Evolutionary conservation across 1,140 invertebrate species (phyloP).

Genomic region (Rhyacophila brunnea): DNA sequence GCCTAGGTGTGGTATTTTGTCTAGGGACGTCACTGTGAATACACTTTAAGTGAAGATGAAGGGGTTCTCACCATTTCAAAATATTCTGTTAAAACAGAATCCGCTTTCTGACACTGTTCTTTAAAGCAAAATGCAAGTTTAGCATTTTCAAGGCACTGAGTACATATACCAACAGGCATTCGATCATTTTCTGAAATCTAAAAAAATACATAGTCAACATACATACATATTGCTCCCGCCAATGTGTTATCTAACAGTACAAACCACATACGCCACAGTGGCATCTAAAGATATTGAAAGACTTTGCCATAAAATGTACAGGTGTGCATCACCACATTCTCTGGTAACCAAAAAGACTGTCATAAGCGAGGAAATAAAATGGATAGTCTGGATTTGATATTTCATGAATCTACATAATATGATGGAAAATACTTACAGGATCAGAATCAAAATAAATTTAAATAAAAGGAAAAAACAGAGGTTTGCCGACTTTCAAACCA

Average conservation of each 20-base stretch:
- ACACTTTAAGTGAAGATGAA: not conserved
- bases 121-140: slow-evolving; percentile 49
- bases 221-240: too few relatives aligned
- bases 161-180: slow-evolving; percentile 46
- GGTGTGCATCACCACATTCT: too few relatives aligned
- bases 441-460: too few relatives aligned
- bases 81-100: slow-evolving; percentile 39
- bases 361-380: too few relatives aligned
- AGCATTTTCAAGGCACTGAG: slow-evolving; percentile 42
- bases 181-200: slow-evolving; percentile 48
- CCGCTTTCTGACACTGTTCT: slow-evolving; percentile 46
- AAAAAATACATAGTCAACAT: slow-evolving; percentile 35
- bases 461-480: too few relatives aligned
- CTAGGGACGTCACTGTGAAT: too few relatives aligned
- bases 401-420: too few relatives aligned
- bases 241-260: not conserved
- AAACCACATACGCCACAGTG: not conserved
- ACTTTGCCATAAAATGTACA: not conserved
- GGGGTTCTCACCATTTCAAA: slow-evolving; percentile 17
- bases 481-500: too few relatives aligned
- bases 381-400: too few relatives aligned
- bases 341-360: too few relatives aligned
- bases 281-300: not conserved
- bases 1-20: too few relatives aligned
- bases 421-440: too few relatives aligned